These are phyloP conservation scores for Heliocidaris erythrogramma DNA, from an alignment of 35 echinoderm and acorn worm genomes.

Conservation along the genomic window DNA sequence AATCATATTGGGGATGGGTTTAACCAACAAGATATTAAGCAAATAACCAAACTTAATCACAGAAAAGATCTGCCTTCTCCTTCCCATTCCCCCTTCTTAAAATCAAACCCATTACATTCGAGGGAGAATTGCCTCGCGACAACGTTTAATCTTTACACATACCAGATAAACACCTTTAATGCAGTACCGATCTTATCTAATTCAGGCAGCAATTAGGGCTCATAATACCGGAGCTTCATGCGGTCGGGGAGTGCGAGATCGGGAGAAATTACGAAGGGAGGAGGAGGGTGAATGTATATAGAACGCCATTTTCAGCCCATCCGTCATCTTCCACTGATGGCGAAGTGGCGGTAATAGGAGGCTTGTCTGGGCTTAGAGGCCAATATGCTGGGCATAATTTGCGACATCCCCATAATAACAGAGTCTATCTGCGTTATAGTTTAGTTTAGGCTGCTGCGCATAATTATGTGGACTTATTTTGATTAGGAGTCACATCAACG, in stretches of 20 bases:
- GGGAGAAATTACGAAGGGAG: not conserved
- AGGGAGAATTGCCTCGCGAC: too few relatives aligned
- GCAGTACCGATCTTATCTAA: not conserved
- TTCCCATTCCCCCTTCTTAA: too few relatives aligned
- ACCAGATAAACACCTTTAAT: not conserved
- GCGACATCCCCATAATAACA: not conserved
- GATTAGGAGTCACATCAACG: too few relatives aligned
- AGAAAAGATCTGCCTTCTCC: too few relatives aligned
- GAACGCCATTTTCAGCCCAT: not conserved
- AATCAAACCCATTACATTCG: too few relatives aligned
- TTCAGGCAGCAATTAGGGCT: not conserved
- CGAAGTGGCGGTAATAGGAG: not conserved
- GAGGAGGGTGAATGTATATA: not conserved
- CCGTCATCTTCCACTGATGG: not conserved
- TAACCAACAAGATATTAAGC: too few relatives aligned
- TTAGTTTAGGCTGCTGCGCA: not conserved
- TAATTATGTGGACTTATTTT: not conserved
- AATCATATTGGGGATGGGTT: too few relatives aligned
- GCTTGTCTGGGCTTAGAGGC: not conserved
- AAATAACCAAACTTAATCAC: too few relatives aligned
- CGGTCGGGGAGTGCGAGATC: not conserved
- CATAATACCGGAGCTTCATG: not conserved
- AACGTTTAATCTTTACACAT: not conserved
- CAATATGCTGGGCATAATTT: not conserved
- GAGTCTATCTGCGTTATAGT: not conserved